Conservation (phyloP, 2,113 vertebrate species). For the Ahaetulla prasina region DNA sequence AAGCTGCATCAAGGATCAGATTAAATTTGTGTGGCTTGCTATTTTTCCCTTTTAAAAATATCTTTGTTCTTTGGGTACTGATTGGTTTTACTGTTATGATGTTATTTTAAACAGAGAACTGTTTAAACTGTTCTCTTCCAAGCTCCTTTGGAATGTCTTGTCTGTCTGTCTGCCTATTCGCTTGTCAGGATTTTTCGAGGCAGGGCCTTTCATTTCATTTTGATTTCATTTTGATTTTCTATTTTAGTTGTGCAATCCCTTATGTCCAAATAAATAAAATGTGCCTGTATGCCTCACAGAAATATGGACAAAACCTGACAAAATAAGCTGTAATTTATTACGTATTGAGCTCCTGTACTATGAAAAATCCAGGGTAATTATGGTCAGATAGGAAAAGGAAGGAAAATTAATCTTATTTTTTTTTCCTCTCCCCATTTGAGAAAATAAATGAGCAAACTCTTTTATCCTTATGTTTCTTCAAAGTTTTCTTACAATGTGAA, state of each 20-base stretch:
- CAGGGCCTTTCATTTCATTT: neutral
- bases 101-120: neutral
- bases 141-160: neutral
- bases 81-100: neutral
- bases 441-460: slow-evolving; percentile 37
- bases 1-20: neutral
- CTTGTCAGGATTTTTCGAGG: neutral
- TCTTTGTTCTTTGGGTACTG: neutral
- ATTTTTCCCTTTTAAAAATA: neutral
- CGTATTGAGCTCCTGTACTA: neutral
- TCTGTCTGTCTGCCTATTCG: neutral
- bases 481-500: slow-evolving; percentile 51
- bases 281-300: neutral
- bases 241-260: neutral
- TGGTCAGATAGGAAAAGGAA: neutral
- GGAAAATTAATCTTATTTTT: neutral
- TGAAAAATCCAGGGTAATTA: neutral
- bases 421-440: neutral
- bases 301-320: neutral
- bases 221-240: neutral
- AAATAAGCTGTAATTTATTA: neutral
- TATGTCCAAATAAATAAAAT: neutral
- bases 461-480: slow-evolving; percentile 43
- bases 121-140: neutral
- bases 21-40: neutral